phyloP scores from a whole-genome alignment of 2,797 vertebrate species.

The Intellagama lesueurii region DNA sequence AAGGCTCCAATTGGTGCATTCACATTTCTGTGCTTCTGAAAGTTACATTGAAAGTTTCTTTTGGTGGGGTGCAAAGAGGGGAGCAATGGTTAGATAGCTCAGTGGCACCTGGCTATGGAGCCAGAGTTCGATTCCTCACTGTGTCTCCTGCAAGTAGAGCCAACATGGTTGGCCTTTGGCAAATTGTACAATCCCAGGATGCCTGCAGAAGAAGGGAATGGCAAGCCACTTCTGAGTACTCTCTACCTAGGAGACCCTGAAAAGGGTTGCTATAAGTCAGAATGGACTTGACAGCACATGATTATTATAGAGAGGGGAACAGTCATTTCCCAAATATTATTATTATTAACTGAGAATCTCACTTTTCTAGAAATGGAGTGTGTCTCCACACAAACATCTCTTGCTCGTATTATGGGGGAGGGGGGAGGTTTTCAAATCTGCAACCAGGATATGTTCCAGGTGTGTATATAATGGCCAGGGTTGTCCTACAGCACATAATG shows the following conservation, averaged over 20 bases:
- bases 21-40: neutral
- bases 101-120: no score
- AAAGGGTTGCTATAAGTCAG: no score
- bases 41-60: neutral
- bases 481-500: constrained; percentile 26
- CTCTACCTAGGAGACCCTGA: no score
- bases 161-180: no score
- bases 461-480: neutral
- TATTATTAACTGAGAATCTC: constrained; percentile 58
- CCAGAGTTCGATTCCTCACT: no score
- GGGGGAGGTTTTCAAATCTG: neutral
- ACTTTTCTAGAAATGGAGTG: constrained; percentile 47
- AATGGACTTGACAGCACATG: no score
- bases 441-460: neutral
- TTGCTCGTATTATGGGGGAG: neutral
- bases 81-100: no score
- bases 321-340: neutral
- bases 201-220: no score
- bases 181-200: no score
- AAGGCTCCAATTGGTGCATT: neutral
- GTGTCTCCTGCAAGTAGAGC: no score
- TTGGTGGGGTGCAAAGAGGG: neutral
- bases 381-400: constrained; percentile 29
- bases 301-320: no score
- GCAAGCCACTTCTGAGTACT: no score